Evolutionary conservation across 1,140 invertebrate species (phyloP), one percentile per base, ranked within the genome.

Genomic region (Latrodectus geometricus): DNA sequence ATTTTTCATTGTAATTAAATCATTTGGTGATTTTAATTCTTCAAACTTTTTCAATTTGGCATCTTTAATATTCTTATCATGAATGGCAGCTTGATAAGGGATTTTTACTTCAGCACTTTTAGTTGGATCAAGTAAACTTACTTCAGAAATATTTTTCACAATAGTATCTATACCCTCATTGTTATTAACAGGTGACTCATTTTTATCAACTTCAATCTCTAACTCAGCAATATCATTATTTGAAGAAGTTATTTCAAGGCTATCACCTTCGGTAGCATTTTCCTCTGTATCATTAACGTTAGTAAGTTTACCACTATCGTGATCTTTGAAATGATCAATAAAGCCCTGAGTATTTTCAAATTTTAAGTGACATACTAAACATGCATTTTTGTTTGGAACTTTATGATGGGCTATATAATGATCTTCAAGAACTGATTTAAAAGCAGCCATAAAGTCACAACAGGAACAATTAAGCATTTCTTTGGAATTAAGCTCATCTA

Each of bases 391-490:
- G n/a, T 80, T 79, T 17, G 52, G 35, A 52, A 66, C 69, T 54
- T 87, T 87, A 20, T 87, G 85, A 9, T 65, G 23, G 3, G 85
- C 85, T 49, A 87, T 80, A 48, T 87, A 87, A 68, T 87, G 85
- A 73, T 87, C 85, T 66, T 80, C 69, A 8, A 87, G 61, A 9
- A 87, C 76, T 48, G 85, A 87, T 20, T 73, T 54, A 49, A 87
- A 87, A 49, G 77, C 76, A 8, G 85, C 85, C 76, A 80, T 49
- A 11, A 79, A 87, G 35, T 87, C 85, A 68, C 85, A 87, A 52
- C 85, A 87, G 15, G 85, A 76, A 54, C 85, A 87, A n/a, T 65
- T 14, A 9, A 87, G n/a, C 76, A 87, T 87, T n/a, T 87, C 21
- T 21, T 84, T 75, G 5, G 23, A 12, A 69, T 78, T 78, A 4